These are phyloP conservation scores for Ornithoptera alexandrae DNA, from an alignment of 2,888 invertebrate genomes.

Conservation along the genomic window DNA sequence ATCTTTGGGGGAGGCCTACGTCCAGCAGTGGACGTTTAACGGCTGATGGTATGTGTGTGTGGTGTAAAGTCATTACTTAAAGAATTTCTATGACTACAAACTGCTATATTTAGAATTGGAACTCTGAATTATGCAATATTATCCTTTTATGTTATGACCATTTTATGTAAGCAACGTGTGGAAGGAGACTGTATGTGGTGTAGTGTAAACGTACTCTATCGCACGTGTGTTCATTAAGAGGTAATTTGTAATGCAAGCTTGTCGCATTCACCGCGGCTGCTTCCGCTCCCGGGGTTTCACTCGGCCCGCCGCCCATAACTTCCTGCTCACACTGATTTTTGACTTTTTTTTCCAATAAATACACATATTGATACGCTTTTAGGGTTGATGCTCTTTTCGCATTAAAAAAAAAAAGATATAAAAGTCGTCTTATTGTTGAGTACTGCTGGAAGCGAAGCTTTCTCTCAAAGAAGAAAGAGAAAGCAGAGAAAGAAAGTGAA, in stretches of 20 bases:
- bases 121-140: too few relatives aligned
- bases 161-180: neutral
- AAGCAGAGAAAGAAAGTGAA: too few relatives aligned
- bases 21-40: too few relatives aligned
- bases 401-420: neutral
- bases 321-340: constrained; percentile 70
- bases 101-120: too few relatives aligned
- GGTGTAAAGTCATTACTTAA: too few relatives aligned
- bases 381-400: constrained; percentile 41
- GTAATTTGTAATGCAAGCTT: constrained; percentile 74
- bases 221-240: constrained; percentile 70
- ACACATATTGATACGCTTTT: constrained; percentile 47
- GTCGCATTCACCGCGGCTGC: constrained; percentile 54
- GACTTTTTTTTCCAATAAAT: constrained; percentile 61
- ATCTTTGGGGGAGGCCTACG: too few relatives aligned
- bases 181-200: neutral
- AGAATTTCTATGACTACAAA: too few relatives aligned
- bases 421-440: too few relatives aligned
- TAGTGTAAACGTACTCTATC: constrained; percentile 32
- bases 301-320: constrained; percentile 64
- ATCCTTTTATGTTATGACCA: neutral
- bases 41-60: too few relatives aligned
- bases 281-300: constrained; percentile 69
- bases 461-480: too few relatives aligned
- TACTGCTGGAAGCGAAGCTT: too few relatives aligned